phyloP scores from a whole-genome alignment of 2,797 vertebrate species.

The Galaxias olidus region DNA sequence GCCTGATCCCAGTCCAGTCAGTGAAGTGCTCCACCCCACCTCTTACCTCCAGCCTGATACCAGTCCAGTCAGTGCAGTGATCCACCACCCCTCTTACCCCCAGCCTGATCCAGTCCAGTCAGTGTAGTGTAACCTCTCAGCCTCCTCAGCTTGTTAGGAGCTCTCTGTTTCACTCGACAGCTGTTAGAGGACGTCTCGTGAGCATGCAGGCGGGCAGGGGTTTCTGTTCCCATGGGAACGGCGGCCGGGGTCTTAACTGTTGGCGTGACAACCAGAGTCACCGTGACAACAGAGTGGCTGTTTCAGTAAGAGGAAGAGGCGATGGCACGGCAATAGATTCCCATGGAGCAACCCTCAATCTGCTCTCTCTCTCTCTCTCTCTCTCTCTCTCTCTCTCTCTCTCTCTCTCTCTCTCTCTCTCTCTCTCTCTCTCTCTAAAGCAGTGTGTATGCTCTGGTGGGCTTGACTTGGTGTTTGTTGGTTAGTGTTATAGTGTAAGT shows the following conservation, averaged over 20 bases:
- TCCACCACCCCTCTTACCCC: too few relatives aligned
- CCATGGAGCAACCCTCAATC: too few relatives aligned
- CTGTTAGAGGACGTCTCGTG: slow-evolving; percentile 21
- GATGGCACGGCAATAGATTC: too few relatives aligned
- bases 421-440: background rate
- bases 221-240: slow-evolving; percentile 48
- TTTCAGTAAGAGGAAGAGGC: slow-evolving; percentile 8
- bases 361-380: slow-evolving; percentile 14
- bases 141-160: slow-evolving; percentile 37
- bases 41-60: too few relatives aligned
- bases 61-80: too few relatives aligned
- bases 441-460: too few relatives aligned
- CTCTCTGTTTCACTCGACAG: slow-evolving; percentile 49
- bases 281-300: slow-evolving; percentile 29
- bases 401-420: slow-evolving; percentile 12
- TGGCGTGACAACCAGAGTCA: slow-evolving; percentile 32
- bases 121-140: slow-evolving; percentile 6
- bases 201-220: slow-evolving; percentile 15
- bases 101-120: too few relatives aligned
- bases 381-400: slow-evolving; percentile 13
- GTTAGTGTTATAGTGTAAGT: too few relatives aligned
- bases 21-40: too few relatives aligned
- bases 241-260: slow-evolving; percentile 27
- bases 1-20: too few relatives aligned
- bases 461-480: too few relatives aligned